Conservation (phyloP, 2,797 vertebrate species). For the Tadarida brasiliensis region DNA sequence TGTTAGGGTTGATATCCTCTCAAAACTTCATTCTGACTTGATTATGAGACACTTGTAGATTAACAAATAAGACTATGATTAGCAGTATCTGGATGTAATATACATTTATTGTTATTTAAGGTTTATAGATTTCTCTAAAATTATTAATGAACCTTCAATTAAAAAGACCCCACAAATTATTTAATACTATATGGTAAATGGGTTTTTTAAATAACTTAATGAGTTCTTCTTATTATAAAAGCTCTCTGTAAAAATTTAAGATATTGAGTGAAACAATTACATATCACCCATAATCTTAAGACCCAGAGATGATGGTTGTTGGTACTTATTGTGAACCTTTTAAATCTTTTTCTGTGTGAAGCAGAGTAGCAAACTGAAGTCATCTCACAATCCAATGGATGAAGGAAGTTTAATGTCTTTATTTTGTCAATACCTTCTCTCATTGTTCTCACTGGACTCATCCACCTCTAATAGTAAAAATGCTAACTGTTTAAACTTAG, state of each 20-base stretch:
- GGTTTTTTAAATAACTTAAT: neutral
- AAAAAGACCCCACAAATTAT: neutral
- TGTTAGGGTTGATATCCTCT: neutral
- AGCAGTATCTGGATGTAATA: neutral
- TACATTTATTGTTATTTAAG: neutral
- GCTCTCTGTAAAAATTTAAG: constrained; percentile 21
- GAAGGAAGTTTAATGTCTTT: neutral
- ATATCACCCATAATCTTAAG: constrained; percentile 11
- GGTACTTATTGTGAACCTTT: neutral
- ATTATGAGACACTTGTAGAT: neutral
- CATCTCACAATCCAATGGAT: neutral
- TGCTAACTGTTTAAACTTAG: neutral
- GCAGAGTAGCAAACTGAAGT: neutral
- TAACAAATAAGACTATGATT: neutral
- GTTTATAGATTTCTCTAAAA: neutral
- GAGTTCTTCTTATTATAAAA: constrained; percentile 8
- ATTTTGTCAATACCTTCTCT: constrained; percentile 27
- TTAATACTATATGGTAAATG: constrained; percentile 41
- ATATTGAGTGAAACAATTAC: constrained; percentile 46
- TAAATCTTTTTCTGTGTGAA: constrained; percentile 2
- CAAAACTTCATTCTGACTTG: neutral
- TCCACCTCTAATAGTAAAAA: neutral
- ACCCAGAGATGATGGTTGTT: neutral
- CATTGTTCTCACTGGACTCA: neutral
- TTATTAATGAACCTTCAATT: neutral